Base-by-base conservation (phyloP, 2,888 invertebrate genomes). In the Scaeva pyrastri region DNA sequence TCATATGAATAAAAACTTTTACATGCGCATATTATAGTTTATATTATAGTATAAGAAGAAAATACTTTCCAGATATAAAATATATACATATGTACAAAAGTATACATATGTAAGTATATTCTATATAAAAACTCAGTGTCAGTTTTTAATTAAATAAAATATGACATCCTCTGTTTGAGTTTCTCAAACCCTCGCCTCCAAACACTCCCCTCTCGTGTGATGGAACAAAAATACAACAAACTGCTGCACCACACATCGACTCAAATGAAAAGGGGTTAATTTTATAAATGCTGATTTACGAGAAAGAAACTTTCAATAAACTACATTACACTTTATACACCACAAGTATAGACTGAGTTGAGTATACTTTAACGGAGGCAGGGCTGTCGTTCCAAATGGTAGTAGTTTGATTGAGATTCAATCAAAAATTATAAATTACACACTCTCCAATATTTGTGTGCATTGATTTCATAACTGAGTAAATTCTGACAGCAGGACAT, bases 241-340 rank as follows among this genome's bases (percentile, higher is more conserved):
- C 19, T 16, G 31, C 11, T 31, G 56, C 56, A 56, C 56, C 70
- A 52, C 71, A 75, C 75, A 83, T 66, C 76, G 66, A 56, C 79
- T 76, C 73, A 77, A 76, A 81, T 87, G 85, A 86, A 78, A 88
- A 88, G 88, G 88, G 85, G 87, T 88, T 88, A 88, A 88, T 88
- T 88, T 88, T 88, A 88, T 88, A 88, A 88, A 88, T 88, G 88
- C 83, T 88, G 88, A 87, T 87, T 77, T 77, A 85, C 85, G 88
- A 78, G 84, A 86, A 88, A 81, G 88, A 86, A 86, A 86, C 85
- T 86, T 86, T 86, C 81, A 86, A 86, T 86, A 86, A 81, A 86
- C 81, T 77, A 81, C 77, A 62, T 64, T 62, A 58, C 19, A 39
- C 31, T 56, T 56, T 62, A 66, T 66, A 72, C 71, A 72, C 75